phyloP scores from a whole-genome alignment of 2,797 vertebrate species.

The Micrastur ruficollis region DNA sequence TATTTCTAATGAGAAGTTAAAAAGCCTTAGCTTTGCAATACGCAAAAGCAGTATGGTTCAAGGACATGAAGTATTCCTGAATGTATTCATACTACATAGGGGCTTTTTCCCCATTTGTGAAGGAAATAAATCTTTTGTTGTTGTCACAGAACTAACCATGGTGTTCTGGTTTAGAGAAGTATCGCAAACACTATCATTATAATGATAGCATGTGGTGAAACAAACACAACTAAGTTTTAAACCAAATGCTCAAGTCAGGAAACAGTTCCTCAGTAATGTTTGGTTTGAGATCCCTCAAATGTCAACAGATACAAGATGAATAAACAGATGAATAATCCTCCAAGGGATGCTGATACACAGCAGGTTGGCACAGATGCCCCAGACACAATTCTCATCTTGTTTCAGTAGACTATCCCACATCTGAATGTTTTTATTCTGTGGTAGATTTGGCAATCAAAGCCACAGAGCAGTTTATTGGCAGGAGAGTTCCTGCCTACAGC shows the following conservation, averaged over 20 bases:
- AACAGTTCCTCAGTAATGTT: not conserved
- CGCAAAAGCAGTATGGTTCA: not conserved
- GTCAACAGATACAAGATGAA: not conserved
- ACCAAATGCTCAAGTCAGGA: not conserved
- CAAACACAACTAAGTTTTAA: not conserved
- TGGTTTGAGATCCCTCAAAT: not conserved
- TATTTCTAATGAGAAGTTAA: not conserved
- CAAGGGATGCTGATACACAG: not conserved
- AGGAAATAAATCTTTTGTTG: not conserved
- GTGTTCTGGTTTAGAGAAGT: not conserved
- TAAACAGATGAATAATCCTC: slow-evolving; percentile 8
- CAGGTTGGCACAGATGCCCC: not conserved
- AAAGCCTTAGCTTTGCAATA: not conserved
- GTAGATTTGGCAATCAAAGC: not conserved
- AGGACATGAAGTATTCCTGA: not conserved
- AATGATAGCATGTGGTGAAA: not conserved
- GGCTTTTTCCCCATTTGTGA: not conserved
- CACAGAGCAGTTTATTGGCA: not conserved
- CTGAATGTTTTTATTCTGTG: not conserved
- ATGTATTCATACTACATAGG: not conserved
- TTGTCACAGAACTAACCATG: not conserved
- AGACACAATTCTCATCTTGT: not conserved
- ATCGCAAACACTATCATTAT: not conserved
- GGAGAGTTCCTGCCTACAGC: not conserved
- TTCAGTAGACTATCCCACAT: not conserved